A percentile compares a stretch with the other conserved stretches of the same genome.
Conservation (phyloP, 1,140 invertebrate species). For the Belonocnema kinseyi region DNA sequence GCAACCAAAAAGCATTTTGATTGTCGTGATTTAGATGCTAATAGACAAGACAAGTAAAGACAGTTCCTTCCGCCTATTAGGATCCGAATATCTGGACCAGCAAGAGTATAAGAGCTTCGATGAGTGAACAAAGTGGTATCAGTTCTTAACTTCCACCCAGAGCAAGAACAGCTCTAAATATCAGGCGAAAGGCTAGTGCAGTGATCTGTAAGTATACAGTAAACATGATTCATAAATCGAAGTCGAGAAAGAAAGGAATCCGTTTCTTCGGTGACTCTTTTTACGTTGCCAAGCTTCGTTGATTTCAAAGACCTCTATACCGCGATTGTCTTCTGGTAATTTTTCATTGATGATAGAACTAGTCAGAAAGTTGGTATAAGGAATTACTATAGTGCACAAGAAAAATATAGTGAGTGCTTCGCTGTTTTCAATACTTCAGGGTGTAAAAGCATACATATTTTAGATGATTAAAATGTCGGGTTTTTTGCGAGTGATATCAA, state of each 20-base stretch:
- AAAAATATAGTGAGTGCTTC: too few relatives aligned
- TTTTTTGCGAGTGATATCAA: too few relatives aligned
- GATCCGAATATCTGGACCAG: constrained; percentile 49
- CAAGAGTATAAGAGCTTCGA: constrained; percentile 56
- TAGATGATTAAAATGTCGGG: too few relatives aligned
- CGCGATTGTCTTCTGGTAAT: too few relatives aligned
- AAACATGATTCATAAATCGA: background rate
- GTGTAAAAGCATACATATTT: too few relatives aligned
- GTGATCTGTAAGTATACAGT: constrained; percentile 49
- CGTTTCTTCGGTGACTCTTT: background rate
- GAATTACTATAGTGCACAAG: too few relatives aligned
- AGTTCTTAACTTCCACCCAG: constrained; percentile 58
- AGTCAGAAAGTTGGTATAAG: too few relatives aligned
- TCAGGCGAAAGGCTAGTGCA: constrained; percentile 35
- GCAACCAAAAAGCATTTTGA: too few relatives aligned
- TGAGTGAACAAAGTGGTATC: constrained; percentile 49
- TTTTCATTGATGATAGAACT: too few relatives aligned
- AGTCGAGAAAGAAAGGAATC: background rate
- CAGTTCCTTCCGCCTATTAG: constrained; percentile 47
- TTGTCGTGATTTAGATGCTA: too few relatives aligned
- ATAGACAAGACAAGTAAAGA: background rate
- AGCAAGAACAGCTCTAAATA: constrained; percentile 56
- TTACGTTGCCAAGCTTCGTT: background rate
- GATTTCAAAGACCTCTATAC: too few relatives aligned
- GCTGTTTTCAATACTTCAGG: too few relatives aligned